A percentile compares a stretch with the other conserved stretches of the same genome.
phyloP scores from a whole-genome alignment of 2,888 invertebrate genomes.

The Eurytoma californica region DNA sequence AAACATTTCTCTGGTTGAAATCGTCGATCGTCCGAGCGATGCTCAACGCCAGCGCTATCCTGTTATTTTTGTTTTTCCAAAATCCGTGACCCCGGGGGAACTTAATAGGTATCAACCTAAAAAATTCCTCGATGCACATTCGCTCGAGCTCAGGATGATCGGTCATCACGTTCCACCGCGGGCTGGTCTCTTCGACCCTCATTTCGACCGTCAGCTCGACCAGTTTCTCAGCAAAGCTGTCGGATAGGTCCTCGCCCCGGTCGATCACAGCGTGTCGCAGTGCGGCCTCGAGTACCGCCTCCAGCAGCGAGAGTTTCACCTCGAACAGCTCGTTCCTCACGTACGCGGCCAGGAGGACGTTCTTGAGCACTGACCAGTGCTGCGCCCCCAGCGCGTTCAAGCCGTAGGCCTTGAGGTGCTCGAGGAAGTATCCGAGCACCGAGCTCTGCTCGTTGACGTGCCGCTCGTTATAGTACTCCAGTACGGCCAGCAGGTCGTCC shows the following conservation, averaged over 20 bases:
- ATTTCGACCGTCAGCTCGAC: slow-evolving; percentile 7
- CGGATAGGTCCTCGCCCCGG: background rate
- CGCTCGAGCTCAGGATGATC: background rate
- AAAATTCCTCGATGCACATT: slow-evolving; percentile 20
- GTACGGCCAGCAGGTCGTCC: slow-evolving; percentile 61
- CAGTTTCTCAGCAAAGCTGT: background rate
- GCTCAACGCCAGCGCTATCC: background rate
- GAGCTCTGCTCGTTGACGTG: slow-evolving; percentile 67
- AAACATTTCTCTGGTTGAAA: slow-evolving; percentile 13
- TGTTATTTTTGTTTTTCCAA: slow-evolving; percentile 17
- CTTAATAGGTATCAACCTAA: background rate
- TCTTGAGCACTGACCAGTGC: slow-evolving; percentile 63
- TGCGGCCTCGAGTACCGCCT: slow-evolving; percentile 8
- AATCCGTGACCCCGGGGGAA: slow-evolving; percentile 12
- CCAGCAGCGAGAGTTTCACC: background rate
- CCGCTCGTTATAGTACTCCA: slow-evolving; percentile 63
- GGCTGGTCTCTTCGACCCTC: background rate
- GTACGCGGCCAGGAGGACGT: slow-evolving; percentile 59
- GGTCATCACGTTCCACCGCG: slow-evolving; percentile 8
- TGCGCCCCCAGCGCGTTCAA: slow-evolving; percentile 59
- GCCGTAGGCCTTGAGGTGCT: slow-evolving; percentile 50
- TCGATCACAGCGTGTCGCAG: background rate
- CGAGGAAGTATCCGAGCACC: background rate
- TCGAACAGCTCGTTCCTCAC: slow-evolving; percentile 52
- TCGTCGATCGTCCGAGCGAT: slow-evolving; percentile 16